Base-by-base conservation (phyloP, 2,113 vertebrate species). In the Osmerus eperlanus region DNA sequence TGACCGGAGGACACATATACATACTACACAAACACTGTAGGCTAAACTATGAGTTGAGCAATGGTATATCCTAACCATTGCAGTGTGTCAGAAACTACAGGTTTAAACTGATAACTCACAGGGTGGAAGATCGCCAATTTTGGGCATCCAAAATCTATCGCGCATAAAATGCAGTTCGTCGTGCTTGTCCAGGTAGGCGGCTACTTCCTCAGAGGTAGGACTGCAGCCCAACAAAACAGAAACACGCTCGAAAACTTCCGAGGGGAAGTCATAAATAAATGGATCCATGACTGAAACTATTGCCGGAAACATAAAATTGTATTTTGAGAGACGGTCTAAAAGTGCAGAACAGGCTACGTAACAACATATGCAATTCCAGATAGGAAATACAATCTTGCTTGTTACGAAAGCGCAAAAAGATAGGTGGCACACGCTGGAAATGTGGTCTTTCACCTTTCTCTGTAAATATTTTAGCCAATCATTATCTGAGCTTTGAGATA, bases 61-160 rank as follows among this genome's bases (percentile, higher is more conserved):
- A 41, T 19, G 2, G 47, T 11, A 12, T 19, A 18, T 25, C 15
- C 1, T 21, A 21, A 67, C 15, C 51, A 56, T 41, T 16, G 65
- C 18, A 62, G 4, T 36, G 32, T 36, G 32, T 36, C 32, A 36
- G 32, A 36, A 36, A 36, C 32, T 7, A 6, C 7, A 36, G 32
- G 32, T 36, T 36, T 36, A 36, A 36, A 47, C 18, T 23, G 14
- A 58, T 13, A 47, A 89, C 95, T 96, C 84, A 99, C 96, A 91
- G 55, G 83, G 79, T 76, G 96, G 94, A 32, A 98, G 83, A 72
- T 98, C 92, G 47, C 89, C 87, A 18, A 93, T 83, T 93, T 92
- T 95, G 0, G 97, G 96, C 23, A 98, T 67, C 19, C 76, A 78
- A 83, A 98, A 99, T 51, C 88, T 64, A 2, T 92, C 84, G 4